A percentile compares a stretch with the other conserved stretches of the same genome.
These are phyloP conservation scores for Theonella swinhoei DNA, from an alignment of 37 sponge, comb jelly and placozoan species.

Conservation along the genomic window DNA sequence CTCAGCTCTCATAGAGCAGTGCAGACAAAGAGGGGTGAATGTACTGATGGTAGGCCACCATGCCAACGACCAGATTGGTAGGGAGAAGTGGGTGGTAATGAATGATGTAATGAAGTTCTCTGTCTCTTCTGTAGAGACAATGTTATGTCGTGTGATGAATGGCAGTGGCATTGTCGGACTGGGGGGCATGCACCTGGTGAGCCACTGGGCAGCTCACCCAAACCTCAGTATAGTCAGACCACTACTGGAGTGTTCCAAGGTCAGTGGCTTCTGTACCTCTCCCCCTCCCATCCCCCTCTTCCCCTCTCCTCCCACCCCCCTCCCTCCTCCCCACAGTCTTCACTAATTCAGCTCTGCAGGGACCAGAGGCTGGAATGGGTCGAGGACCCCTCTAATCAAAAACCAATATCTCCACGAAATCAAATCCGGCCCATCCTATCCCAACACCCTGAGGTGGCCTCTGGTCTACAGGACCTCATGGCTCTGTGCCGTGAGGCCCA, in stretches of 20 bases:
- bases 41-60: slow-evolving; percentile 68
- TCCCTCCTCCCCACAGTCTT: too few species aligned
- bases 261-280: too few species aligned
- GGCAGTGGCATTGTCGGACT: slow-evolving; percentile 69
- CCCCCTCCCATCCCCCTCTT: too few species aligned
- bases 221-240: slow-evolving; percentile 43
- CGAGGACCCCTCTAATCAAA: slow-evolving; percentile 62
- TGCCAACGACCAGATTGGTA: slow-evolving; percentile 75
- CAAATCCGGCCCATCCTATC: slow-evolving; percentile 29
- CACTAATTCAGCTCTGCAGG: slow-evolving; percentile 39
- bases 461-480: slow-evolving; percentile 1
- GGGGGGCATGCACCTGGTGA: slow-evolving; percentile 30
- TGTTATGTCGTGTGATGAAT: slow-evolving; percentile 45
- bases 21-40: background rate
- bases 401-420: slow-evolving; percentile 29
- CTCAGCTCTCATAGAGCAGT: slow-evolving; percentile 27
- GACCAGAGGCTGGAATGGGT: slow-evolving; percentile 58
- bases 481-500: background rate
- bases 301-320: too few species aligned
- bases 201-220: slow-evolving; percentile 2
- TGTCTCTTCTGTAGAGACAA: slow-evolving; percentile 67
- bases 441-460: slow-evolving; percentile 9
- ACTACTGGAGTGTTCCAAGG: slow-evolving; percentile 34
- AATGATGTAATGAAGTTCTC: too few species aligned
- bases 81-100: too few species aligned